Evolutionary conservation across 2,888 invertebrate genomes (phyloP).

Genomic region (Erebia palarica): DNA sequence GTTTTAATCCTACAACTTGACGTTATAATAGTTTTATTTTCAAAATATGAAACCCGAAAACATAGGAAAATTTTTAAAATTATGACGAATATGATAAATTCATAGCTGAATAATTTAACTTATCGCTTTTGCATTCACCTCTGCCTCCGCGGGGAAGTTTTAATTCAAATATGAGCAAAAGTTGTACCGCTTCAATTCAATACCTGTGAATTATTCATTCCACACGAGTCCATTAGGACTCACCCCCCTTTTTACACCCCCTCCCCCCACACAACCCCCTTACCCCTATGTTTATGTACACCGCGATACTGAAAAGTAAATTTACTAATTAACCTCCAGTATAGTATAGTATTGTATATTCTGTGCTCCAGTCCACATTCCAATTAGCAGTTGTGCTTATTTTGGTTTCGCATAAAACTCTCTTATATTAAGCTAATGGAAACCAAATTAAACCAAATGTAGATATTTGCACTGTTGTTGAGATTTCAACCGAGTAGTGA

Average conservation of each 20-base stretch:
- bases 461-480: too few relatives aligned
- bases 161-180: conserved; percentile 24
- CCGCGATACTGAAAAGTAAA: conserved; percentile 18
- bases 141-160: conserved; percentile 13
- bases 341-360: too few relatives aligned
- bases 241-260: neutral
- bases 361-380: conserved; percentile 6
- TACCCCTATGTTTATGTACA: neutral
- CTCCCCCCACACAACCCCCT: neutral
- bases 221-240: conserved; percentile 24
- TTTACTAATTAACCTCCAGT: conserved; percentile 18
- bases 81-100: conserved; percentile 3
- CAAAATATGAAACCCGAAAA: neutral
- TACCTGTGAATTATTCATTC: conserved; percentile 27
- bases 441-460: neutral
- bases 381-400: conserved; percentile 9
- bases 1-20: too few relatives aligned
- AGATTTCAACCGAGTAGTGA: too few relatives aligned
- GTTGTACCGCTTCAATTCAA: conserved; percentile 21
- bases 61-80: too few relatives aligned
- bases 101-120: conserved; percentile 16
- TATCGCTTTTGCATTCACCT: neutral
- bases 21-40: neutral
- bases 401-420: neutral
- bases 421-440: neutral